These are phyloP conservation scores for Caenorhabditis becei DNA, from an alignment of 2,888 invertebrate species.

Conservation along the genomic window DNA sequence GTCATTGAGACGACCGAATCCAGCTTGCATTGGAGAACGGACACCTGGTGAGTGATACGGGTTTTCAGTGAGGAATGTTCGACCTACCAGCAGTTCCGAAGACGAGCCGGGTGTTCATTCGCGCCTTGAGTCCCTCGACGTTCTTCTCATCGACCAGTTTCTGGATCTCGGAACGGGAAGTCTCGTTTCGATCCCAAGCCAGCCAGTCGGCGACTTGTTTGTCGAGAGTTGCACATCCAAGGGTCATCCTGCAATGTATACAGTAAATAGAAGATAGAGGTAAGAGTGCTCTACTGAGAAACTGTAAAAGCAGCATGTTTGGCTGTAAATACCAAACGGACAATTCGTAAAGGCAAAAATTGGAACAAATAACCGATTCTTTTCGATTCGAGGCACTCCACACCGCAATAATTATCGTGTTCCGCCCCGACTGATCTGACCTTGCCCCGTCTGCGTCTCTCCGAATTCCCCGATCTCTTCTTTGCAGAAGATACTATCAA, in stretches of 20 bases:
- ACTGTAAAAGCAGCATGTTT: background rate
- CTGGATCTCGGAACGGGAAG: constrained; percentile 80
- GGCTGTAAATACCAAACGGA: too few relatives aligned
- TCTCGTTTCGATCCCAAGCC: constrained; percentile 79
- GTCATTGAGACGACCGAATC: constrained; percentile 95
- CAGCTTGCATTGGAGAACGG: constrained; percentile 93
- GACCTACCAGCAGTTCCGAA: constrained; percentile 84
- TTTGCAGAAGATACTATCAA: constrained; percentile 19
- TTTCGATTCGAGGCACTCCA: background rate
- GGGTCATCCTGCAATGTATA: constrained; percentile 57
- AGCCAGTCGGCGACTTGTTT: constrained; percentile 76
- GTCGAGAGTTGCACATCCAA: constrained; percentile 65
- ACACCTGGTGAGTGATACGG: constrained; percentile 85
- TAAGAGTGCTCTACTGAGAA: background rate
- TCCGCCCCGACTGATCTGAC: constrained; percentile 24
- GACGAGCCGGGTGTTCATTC: constrained; percentile 82
- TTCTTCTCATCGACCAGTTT: constrained; percentile 80
- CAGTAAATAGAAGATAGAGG: background rate
- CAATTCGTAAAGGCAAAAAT: background rate
- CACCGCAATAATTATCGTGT: constrained; percentile 16
- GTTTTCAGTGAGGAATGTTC: background rate
- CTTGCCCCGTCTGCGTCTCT: constrained; percentile 41
- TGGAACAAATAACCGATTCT: background rate
- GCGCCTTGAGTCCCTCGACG: constrained; percentile 79
- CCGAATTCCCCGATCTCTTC: background rate